phyloP scores from a whole-genome alignment of 1,140 invertebrate genomes.

The Ceratosolen fusciceps region DNA sequence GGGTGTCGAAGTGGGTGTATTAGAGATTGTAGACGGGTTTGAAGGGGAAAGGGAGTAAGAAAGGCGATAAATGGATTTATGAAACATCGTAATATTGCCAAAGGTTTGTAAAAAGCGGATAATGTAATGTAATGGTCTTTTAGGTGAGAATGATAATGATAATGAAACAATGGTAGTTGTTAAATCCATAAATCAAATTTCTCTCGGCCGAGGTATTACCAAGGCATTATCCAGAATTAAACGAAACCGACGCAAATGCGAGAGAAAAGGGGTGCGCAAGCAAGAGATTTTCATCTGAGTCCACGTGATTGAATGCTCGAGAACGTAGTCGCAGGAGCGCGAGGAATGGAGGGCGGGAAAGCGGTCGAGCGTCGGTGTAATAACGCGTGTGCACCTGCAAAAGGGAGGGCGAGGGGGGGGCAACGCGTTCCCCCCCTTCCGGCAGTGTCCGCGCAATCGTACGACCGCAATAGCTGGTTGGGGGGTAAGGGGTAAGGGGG shows the following conservation, averaged over 20 bases:
- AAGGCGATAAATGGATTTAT: no score
- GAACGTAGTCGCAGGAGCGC: conserved; percentile 49
- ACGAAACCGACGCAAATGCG: background rate
- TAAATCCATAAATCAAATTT: background rate
- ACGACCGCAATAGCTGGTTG: background rate
- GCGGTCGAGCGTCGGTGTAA: conserved; percentile 14
- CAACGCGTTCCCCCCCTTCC: background rate
- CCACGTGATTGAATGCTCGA: conserved; percentile 55
- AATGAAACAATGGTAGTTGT: background rate
- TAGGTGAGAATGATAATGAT: background rate
- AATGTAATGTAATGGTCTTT: background rate
- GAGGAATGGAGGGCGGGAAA: conserved; percentile 35
- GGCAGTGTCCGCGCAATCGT: background rate
- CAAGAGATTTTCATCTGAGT: conserved; percentile 53
- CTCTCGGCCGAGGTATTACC: background rate
- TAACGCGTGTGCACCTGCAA: conserved; percentile 35
- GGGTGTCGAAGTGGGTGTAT: no score
- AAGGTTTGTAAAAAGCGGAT: no score
- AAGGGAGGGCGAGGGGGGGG: background rate
- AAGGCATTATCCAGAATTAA: background rate
- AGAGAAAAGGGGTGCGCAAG: conserved; percentile 13
- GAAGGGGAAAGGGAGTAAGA: no score
- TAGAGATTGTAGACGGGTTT: no score
- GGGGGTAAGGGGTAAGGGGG: no score
- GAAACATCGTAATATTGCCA: no score